Evolutionary conservation across 2,888 invertebrate species (phyloP).

Genomic region (Nephrocerus scutellatus): DNA sequence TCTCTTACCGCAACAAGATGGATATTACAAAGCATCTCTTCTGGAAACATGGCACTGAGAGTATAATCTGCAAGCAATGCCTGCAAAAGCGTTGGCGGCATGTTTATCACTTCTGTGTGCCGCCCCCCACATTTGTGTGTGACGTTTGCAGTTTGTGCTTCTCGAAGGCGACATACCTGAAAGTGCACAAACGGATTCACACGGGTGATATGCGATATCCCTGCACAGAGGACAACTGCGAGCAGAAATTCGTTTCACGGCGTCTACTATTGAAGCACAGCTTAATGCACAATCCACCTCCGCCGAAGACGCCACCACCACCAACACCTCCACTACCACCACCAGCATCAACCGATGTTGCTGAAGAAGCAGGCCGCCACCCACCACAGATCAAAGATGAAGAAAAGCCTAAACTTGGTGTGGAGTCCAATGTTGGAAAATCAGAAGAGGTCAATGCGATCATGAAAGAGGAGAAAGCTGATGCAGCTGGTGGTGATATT

Average conservation of each 20-base stretch:
- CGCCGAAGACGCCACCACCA: slow-evolving; percentile 2
- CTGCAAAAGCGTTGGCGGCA: slow-evolving; percentile 88
- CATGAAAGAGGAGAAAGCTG: slow-evolving; percentile 7
- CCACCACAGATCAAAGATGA: slow-evolving; percentile 10
- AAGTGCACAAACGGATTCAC: slow-evolving; percentile 79
- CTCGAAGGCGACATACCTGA: slow-evolving; percentile 67
- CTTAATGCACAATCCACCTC: slow-evolving; percentile 49
- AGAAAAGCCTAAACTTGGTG: slow-evolving; percentile 10
- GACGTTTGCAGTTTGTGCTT: slow-evolving; percentile 74
- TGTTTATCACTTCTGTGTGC: slow-evolving; percentile 83
- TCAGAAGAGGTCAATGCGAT: slow-evolving; percentile 2
- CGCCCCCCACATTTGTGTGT: slow-evolving; percentile 69
- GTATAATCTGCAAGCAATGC: slow-evolving; percentile 76
- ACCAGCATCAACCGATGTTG: too few species aligned
- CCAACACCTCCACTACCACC: too few species aligned
- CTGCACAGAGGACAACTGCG: slow-evolving; percentile 65
- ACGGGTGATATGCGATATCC: slow-evolving; percentile 62
- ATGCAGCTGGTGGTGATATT: slow-evolving; percentile 6
- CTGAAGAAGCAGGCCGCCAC: too few species aligned
- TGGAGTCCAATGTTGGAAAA: slow-evolving; percentile 4
- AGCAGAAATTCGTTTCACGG: slow-evolving; percentile 72
- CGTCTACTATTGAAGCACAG: slow-evolving; percentile 69
- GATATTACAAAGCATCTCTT: slow-evolving; percentile 85
- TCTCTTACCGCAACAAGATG: slow-evolving; percentile 79
- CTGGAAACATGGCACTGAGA: slow-evolving; percentile 90